Base-by-base conservation (phyloP, 2,797 vertebrate genomes). In the Chrysocyon brachyurus region DNA sequence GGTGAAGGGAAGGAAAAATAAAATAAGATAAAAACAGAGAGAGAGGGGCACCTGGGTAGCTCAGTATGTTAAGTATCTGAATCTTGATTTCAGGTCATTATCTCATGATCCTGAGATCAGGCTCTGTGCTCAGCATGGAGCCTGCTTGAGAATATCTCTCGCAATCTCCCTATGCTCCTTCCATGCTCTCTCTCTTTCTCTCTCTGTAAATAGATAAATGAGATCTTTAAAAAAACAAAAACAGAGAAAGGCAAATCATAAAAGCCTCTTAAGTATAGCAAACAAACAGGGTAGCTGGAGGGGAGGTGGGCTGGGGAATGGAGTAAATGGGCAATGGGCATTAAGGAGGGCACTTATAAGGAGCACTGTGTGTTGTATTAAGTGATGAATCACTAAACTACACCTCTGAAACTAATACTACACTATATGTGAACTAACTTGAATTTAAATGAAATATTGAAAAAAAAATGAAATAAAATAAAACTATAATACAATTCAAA, bases 401-500 rank as follows among this genome's bases (percentile, higher is more conserved):
- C 19, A n/a, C 31, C 64, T 68, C 64, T 36, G 24, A 56, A 70
- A 40, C 64, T 28, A 87, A 40, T 57, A 57, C 66, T 5, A 36
- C n/a, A 36, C 9, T 33, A 33, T 68, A 33, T 36, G 17, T 68
- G 33, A 68, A 33, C 66, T 21, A 68, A 21, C 17, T 21, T 68
- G n/a, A 68, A 68, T 68, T 68, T 68, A 68, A 68, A 68, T 68
- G 33, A 68, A 68, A 68, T 68, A 8, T 21, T 68, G 66, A 68
- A 68, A 68, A 19, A 68, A 68, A 66, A 66, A 66, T 64, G 15
- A 66, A 66, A 66, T 16, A 33, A 68, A 68, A 68, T 75, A 86
- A 93, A 91, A 79, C 46, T 66, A 83, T 24, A 63, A 87, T 28
- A 21, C 12, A 90, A 64, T 75, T 91, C 24, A 89, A 95, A 95